phyloP scores from a whole-genome alignment of 2,888 invertebrate species.

The Drosophila macrospina region DNA sequence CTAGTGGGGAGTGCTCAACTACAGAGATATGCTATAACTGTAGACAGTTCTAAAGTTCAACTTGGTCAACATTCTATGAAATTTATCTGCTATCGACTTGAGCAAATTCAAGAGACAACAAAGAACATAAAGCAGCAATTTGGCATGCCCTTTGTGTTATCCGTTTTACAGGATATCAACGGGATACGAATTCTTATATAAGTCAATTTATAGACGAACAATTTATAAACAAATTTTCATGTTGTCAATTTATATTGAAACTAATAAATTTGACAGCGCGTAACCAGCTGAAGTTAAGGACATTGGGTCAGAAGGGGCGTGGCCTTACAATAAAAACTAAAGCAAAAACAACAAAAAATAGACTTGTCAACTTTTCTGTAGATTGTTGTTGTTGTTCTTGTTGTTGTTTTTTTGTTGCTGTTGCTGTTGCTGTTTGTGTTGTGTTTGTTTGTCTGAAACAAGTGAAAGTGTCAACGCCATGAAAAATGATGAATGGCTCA shows the following conservation, averaged over 20 bases:
- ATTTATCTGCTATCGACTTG: too few species aligned
- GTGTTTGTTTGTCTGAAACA: slow-evolving; percentile 73
- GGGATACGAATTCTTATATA: slow-evolving; percentile 8
- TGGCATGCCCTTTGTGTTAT: not conserved
- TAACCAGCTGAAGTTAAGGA: slow-evolving; percentile 46
- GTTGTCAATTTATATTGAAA: slow-evolving; percentile 78
- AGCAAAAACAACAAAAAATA: slow-evolving; percentile 53
- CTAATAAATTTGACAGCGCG: slow-evolving; percentile 79
- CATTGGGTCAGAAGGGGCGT: slow-evolving; percentile 28
- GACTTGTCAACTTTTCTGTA: slow-evolving; percentile 70
- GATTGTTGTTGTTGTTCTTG: slow-evolving; percentile 31
- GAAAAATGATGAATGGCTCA: slow-evolving; percentile 76
- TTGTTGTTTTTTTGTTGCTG: slow-evolving; percentile 29
- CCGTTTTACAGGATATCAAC: slow-evolving; percentile 20
- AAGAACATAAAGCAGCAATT: not conserved
- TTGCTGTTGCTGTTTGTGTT: slow-evolving; percentile 43
- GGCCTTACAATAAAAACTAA: slow-evolving; percentile 6
- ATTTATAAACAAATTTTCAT: slow-evolving; percentile 69
- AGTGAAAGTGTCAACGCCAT: slow-evolving; percentile 81
- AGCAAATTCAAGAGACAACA: too few species aligned
- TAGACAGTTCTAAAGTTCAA: too few species aligned
- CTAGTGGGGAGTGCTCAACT: not conserved
- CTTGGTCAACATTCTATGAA: too few species aligned
- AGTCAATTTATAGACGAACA: slow-evolving; percentile 28
- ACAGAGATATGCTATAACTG: not conserved